Percentiles rank a stretch among this genome's conserved stretches.
These are phyloP conservation scores for Discoglossus pictus DNA, from an alignment of 2,797 vertebrate species.

Conservation along the genomic window DNA sequence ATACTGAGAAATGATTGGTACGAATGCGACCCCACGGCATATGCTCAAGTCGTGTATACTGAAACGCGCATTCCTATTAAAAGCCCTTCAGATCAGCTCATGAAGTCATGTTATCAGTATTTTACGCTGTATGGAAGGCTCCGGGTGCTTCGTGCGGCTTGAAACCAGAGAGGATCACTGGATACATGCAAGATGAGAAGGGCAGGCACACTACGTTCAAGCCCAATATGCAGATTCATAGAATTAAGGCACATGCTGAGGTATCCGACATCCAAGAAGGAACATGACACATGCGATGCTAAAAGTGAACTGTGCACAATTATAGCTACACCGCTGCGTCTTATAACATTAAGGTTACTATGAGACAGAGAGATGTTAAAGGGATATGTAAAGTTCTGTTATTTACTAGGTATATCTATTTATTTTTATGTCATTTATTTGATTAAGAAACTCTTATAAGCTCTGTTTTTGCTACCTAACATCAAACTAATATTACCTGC, in stretches of 20 bases:
- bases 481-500: too few species aligned
- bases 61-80: constrained; percentile 9
- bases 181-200: constrained; percentile 29
- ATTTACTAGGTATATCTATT: too few species aligned
- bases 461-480: too few species aligned
- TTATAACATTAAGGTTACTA: too few species aligned
- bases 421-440: too few species aligned
- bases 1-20: too few species aligned
- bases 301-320: constrained; percentile 6
- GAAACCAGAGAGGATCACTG: constrained; percentile 49
- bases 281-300: not conserved
- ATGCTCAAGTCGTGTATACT: constrained; percentile 2
- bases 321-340: too few species aligned
- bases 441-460: too few species aligned
- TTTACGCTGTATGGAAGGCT: constrained; percentile 12
- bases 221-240: constrained; percentile 8
- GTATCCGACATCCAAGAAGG: constrained; percentile 9
- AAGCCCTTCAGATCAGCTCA: not conserved
- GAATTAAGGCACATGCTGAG: not conserved
- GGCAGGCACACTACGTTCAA: constrained; percentile 7
- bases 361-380: too few species aligned
- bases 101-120: constrained; percentile 31
- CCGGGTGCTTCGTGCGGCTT: constrained; percentile 26
- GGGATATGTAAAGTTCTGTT: too few species aligned
- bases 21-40: too few species aligned